A percentile compares a stretch with the other conserved stretches of the same genome.
Conservation (phyloP, 2,888 invertebrate genomes). For the Drosophila neotestacea region DNA sequence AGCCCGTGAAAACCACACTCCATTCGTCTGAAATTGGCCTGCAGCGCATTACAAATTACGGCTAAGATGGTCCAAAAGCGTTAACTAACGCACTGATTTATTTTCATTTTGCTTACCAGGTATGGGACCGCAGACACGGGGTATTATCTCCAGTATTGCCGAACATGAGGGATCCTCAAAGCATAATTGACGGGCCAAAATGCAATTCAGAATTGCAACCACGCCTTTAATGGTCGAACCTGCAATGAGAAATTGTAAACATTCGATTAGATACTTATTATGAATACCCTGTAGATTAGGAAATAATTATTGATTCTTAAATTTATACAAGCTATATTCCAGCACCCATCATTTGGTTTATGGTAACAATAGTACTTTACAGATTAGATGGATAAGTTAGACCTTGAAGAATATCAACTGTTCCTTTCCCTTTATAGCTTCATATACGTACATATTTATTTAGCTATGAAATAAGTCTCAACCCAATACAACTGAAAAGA, state of each 20-base stretch:
- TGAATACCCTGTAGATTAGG: neutral
- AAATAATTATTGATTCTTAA: neutral
- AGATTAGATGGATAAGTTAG: neutral
- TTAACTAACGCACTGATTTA: constrained; percentile 26
- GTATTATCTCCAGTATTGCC: constrained; percentile 95
- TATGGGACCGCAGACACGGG: constrained; percentile 95
- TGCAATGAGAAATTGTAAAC: constrained; percentile 84
- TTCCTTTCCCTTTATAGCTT: neutral
- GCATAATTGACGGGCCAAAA: constrained; percentile 94
- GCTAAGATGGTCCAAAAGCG: constrained; percentile 9
- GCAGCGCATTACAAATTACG: constrained; percentile 31
- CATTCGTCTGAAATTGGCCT: constrained; percentile 11
- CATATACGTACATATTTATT: neutral
- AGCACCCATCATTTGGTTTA: no score
- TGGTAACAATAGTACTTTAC: no score
- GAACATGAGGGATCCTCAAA: constrained; percentile 96
- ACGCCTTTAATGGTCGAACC: constrained; percentile 92
- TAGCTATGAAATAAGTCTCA: neutral
- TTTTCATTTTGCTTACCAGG: constrained; percentile 89
- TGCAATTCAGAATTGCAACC: constrained; percentile 94
- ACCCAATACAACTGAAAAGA: neutral
- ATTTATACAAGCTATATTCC: no score
- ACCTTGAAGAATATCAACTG: neutral
- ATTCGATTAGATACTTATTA: neutral
- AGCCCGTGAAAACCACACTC: constrained; percentile 31